phyloP scores from a whole-genome alignment of 2,888 invertebrate species.

The Conomelus anceps region DNA sequence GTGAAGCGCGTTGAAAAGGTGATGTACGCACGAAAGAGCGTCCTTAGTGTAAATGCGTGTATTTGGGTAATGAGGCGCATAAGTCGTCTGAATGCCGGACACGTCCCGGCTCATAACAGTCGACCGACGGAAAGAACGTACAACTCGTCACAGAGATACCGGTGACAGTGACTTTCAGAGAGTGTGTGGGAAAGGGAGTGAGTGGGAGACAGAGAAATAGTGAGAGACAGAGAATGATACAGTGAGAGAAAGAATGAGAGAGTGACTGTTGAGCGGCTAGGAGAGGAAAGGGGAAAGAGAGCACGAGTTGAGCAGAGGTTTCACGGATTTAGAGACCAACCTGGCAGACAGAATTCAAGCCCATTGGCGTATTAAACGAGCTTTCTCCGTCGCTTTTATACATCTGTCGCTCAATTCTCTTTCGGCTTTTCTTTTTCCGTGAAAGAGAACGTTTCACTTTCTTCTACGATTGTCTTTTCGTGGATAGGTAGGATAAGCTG shows the following conservation, averaged over 20 bases:
- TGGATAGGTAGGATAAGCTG: not conserved
- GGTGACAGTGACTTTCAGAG: not conserved
- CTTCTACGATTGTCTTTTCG: not conserved
- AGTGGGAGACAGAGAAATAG: not conserved
- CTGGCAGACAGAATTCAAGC: not conserved
- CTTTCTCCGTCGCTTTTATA: not conserved
- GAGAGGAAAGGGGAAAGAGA: not conserved
- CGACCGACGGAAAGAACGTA: not conserved
- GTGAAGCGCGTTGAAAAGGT: not conserved
- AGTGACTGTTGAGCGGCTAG: not conserved
- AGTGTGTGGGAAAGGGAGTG: not conserved
- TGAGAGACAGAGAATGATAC: not conserved
- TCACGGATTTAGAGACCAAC: not conserved
- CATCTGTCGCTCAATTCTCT: not conserved
- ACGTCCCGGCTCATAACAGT: not conserved
- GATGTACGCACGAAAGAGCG: not conserved
- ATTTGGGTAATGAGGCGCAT: conserved; percentile 5
- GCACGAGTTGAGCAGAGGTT: not conserved
- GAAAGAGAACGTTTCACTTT: not conserved
- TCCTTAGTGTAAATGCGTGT: conserved; percentile 9
- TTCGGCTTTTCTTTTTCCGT: not conserved
- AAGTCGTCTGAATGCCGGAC: conserved; percentile 2
- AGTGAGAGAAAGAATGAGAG: not conserved
- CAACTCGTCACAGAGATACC: not conserved
- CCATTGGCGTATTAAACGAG: not conserved